Base-by-base conservation (phyloP, 2,888 invertebrate genomes). In the Eulithis prunata region DNA sequence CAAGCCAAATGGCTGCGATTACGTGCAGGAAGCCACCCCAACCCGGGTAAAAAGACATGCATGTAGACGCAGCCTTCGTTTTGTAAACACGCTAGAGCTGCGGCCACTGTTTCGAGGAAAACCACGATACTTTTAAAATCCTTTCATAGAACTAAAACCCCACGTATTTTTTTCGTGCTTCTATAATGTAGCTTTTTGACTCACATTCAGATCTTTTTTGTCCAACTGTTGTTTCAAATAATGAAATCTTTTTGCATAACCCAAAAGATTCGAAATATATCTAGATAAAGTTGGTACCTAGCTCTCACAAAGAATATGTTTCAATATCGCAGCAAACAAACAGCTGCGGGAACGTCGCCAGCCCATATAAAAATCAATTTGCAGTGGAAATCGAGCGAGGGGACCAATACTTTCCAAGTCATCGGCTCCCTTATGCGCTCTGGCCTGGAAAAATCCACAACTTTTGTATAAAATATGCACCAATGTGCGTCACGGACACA, bases 361-460 rank as follows among this genome's bases (percentile, higher is more conserved):
- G 78, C 76, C 82, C 77, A 82, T 82, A 89, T 87, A 89, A 90
- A 91, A 91, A 91, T 91, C 91, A 91, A 91, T 91, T 92, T 89
- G 77, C 87, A 85, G 86, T 88, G 89, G 82, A 90, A 92, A 91
- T 91, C 90, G 91, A 90, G 89, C 90, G 90, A 79, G 78, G 78
- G 84, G 80, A 84, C 89, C 90, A 83, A 90, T 89, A 85, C 82
- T 89, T 92, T 92, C 92, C 92, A 87, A 87, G 87, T 88, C 90
- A 91, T 86, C 88, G 87, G 75, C 61, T 86, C 86, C 79, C 81
- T 85, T 83, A 86, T 82, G 85, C 85, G 78, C 84, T 75, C 76
- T 86, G 87, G 87, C 85, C 83, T 84, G 91, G 88, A 90, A 90
- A 88, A 80, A 86, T 81, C 77, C 80, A 85, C 85, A 83, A 83